Conservation (phyloP, 2,797 vertebrate genomes). For the Gymnodraco acuticeps region DNA sequence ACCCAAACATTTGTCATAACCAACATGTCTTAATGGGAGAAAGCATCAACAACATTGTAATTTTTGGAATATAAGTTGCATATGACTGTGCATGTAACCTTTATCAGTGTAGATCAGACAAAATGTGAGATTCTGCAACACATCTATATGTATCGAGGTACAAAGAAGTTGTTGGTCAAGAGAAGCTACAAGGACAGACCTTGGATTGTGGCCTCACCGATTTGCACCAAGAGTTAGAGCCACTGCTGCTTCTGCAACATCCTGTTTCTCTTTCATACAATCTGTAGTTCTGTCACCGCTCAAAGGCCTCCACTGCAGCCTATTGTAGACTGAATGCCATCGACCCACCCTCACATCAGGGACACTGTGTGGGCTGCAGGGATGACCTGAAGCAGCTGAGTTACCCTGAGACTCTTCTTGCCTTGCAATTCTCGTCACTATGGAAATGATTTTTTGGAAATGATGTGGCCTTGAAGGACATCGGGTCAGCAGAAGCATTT, state of each 20-base stretch:
- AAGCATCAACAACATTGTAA: neutral
- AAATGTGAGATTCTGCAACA: neutral
- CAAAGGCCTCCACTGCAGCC: neutral
- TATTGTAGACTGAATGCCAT: neutral
- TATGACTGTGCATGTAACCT: neutral
- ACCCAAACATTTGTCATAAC: neutral
- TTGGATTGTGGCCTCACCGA: too few relatives aligned
- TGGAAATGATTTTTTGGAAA: slow-evolving; percentile 18
- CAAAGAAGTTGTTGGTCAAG: too few relatives aligned
- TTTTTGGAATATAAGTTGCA: neutral
- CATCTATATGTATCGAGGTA: too few relatives aligned
- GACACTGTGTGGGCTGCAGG: neutral
- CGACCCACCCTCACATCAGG: neutral
- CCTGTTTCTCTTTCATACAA: neutral
- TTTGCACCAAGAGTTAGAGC: too few relatives aligned
- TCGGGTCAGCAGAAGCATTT: slow-evolving; percentile 25
- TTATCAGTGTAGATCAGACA: neutral
- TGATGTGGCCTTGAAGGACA: slow-evolving; percentile 17
- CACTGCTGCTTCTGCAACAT: neutral
- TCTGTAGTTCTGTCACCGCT: neutral
- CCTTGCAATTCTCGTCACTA: slow-evolving; percentile 24
- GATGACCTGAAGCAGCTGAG: slow-evolving; percentile 25
- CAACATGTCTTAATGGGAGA: neutral
- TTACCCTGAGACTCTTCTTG: slow-evolving; percentile 9
- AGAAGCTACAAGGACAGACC: too few relatives aligned